Conservation (phyloP, 2,113 vertebrate species). For the Urocitellus parryii region DNA sequence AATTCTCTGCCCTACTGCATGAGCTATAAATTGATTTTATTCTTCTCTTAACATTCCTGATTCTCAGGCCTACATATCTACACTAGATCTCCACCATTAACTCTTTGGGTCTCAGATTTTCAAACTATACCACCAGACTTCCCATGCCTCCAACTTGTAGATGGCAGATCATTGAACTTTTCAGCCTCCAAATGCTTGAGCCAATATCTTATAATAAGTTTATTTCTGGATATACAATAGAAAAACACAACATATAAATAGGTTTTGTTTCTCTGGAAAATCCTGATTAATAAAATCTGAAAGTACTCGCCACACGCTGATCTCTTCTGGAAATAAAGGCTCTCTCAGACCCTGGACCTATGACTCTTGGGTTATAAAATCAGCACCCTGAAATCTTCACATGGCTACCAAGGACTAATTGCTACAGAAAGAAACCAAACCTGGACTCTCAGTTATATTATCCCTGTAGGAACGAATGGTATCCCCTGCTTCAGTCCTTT, state of each 20-base stretch:
- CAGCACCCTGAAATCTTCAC: neutral
- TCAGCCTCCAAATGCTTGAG: neutral
- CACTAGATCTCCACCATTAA: neutral
- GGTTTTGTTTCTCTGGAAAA: neutral
- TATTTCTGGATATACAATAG: neutral
- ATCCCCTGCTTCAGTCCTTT: neutral
- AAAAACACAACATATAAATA: neutral
- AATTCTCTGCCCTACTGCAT: neutral
- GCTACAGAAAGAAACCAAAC: neutral
- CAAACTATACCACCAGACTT: neutral
- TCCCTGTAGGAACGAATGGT: neutral
- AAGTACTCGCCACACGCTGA: neutral
- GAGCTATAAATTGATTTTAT: neutral
- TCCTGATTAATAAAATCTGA: neutral
- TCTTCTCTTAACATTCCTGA: neutral
- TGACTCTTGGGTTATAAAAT: neutral
- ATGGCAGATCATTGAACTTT: neutral
- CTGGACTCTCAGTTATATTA: neutral
- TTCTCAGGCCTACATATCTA: neutral
- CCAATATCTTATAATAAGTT: neutral
- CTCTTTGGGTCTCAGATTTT: neutral
- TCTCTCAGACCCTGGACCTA: neutral
- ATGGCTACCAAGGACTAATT: neutral
- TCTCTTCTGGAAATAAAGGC: constrained; percentile 3
- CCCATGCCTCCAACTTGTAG: neutral